Evolutionary conservation across 2,888 invertebrate genomes (phyloP).

Genomic region (Nymphalis polychloros): DNA sequence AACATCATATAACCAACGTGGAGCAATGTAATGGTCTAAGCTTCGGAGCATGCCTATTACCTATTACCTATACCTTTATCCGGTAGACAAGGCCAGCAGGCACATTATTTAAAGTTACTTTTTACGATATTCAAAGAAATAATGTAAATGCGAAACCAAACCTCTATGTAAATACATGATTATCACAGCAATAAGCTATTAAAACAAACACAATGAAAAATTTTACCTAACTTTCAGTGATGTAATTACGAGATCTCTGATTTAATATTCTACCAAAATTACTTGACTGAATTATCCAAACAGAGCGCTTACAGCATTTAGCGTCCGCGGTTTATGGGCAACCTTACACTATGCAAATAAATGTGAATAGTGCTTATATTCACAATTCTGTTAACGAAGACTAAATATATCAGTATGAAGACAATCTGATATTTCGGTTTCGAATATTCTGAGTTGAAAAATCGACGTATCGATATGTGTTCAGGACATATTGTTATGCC

Average conservation of each 20-base stretch:
- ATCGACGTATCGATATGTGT: no score
- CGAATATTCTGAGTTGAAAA: no score
- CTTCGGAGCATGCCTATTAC: no score
- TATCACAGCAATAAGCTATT: background rate
- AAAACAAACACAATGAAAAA: background rate
- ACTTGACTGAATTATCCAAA: conserved; percentile 26
- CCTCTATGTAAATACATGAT: background rate
- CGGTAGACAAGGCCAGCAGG: no score
- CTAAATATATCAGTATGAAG: background rate
- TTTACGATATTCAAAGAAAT: no score
- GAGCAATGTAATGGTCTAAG: no score
- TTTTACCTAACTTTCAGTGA: conserved; percentile 11
- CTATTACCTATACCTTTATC: no score
- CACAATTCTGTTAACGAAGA: conserved; percentile 2
- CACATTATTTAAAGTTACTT: no score
- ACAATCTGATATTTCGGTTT: background rate
- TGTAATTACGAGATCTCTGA: conserved; percentile 13
- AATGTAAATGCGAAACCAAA: no score
- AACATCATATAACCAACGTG: background rate
- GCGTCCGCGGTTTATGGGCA: conserved; percentile 26
- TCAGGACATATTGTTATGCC: no score
- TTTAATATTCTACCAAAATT: conserved; percentile 25
- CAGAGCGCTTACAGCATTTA: conserved; percentile 22
- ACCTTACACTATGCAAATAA: conserved; percentile 24
- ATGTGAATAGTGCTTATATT: conserved; percentile 16